Conservation (phyloP, 2,888 invertebrate species). For the Oegoconia quadripuncta region DNA sequence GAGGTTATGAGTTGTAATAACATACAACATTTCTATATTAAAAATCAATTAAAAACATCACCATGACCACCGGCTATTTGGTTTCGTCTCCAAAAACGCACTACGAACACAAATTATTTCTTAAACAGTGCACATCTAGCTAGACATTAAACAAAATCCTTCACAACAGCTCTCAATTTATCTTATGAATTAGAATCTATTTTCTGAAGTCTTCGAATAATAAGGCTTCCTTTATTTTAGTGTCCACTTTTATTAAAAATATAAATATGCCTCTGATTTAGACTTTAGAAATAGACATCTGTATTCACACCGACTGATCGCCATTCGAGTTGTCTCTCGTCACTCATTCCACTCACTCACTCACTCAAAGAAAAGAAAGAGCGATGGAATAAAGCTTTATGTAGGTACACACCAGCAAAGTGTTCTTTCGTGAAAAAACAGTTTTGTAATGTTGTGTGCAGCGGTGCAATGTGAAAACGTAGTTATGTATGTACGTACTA, state of each 20-base stretch:
- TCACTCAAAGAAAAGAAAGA: constrained; percentile 37
- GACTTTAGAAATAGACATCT: constrained; percentile 22
- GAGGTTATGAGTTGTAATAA: constrained; percentile 69
- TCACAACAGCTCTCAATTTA: constrained; percentile 26
- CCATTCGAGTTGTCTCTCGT: constrained; percentile 21
- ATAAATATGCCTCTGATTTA: constrained; percentile 15
- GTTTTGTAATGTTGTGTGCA: constrained; percentile 53
- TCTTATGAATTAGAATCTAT: not conserved
- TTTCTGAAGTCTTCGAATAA: not conserved
- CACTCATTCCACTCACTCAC: constrained; percentile 21
- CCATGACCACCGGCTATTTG: constrained; percentile 29
- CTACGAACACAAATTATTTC: constrained; percentile 27
- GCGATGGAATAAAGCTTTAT: constrained; percentile 6
- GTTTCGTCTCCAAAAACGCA: constrained; percentile 31
- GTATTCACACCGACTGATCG: constrained; percentile 23
- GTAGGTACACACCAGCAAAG: constrained; percentile 27
- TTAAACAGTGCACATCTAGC: constrained; percentile 50
- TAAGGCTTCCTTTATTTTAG: not conserved
- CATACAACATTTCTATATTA: constrained; percentile 47
- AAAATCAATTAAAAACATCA: constrained; percentile 43
- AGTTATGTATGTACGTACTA: constrained; percentile 51
- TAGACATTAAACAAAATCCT: constrained; percentile 46
- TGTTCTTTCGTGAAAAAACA: constrained; percentile 40
- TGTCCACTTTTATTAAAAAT: not conserved
- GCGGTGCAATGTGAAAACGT: constrained; percentile 43